phyloP scores from a whole-genome alignment of 1,140 invertebrate genomes.

The Magallana ariakensis region DNA sequence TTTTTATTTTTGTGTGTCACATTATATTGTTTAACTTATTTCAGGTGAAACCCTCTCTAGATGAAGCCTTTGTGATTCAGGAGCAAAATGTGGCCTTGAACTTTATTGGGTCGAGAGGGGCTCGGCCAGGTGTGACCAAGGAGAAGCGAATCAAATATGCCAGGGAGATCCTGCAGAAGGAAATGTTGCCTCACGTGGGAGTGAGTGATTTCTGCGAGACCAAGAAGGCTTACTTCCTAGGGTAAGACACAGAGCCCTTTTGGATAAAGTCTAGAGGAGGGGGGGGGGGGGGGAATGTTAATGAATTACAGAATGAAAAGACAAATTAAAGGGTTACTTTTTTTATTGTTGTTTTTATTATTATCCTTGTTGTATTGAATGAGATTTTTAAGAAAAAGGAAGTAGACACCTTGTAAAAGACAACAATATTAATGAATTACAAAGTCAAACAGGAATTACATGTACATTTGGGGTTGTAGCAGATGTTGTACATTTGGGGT shows the following conservation, averaged over 20 bases:
- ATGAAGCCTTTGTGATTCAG: slow-evolving; percentile 99
- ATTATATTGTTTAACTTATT: neutral
- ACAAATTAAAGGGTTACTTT: too few species aligned
- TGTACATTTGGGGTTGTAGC: too few species aligned
- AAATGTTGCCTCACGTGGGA: slow-evolving; percentile 99
- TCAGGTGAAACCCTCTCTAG: slow-evolving; percentile 94
- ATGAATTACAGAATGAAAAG: neutral
- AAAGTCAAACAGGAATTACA: too few species aligned
- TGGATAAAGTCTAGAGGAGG: too few species aligned
- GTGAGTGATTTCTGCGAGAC: slow-evolving; percentile 99
- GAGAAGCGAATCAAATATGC: slow-evolving; percentile 99
- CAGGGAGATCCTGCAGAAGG: slow-evolving; percentile 98
- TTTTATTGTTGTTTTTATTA: too few species aligned
- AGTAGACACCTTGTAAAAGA: too few species aligned
- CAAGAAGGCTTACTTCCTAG: slow-evolving; percentile 98
- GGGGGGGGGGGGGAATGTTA: neutral
- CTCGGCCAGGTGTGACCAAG: slow-evolving; percentile 97
- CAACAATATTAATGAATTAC: too few species aligned
- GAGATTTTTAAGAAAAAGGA: too few species aligned
- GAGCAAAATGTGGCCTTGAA: slow-evolving; percentile 99
- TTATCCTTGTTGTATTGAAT: too few species aligned
- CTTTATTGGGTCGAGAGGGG: slow-evolving; percentile 98
- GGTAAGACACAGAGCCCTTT: slow-evolving; percentile 79
- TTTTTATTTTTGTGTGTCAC: too few species aligned
- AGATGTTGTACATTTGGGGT: too few species aligned